These are phyloP conservation scores for Scelioninae gen. 2 DNA, from an alignment of 2,888 invertebrate genomes.

Conservation along the genomic window DNA sequence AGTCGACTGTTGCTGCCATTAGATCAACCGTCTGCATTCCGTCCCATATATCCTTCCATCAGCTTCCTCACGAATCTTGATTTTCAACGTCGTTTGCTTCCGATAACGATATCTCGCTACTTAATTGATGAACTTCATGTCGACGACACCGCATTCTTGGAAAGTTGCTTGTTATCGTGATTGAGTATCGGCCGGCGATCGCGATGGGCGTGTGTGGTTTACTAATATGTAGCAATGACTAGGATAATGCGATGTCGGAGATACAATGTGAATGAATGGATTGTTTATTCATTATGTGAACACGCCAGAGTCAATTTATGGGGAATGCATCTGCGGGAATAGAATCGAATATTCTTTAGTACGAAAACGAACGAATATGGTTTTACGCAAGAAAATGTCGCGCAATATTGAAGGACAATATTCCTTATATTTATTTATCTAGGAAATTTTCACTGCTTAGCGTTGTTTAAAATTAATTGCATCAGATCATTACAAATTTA, in stretches of 20 bases:
- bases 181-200: slow-evolving; percentile 45
- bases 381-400: neutral
- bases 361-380: slow-evolving; percentile 5
- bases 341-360: slow-evolving; percentile 12
- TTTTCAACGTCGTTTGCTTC: slow-evolving; percentile 39
- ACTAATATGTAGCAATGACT: slow-evolving; percentile 56
- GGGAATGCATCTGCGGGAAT: slow-evolving; percentile 21
- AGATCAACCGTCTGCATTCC: slow-evolving; percentile 7
- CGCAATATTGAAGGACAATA: too few relatives aligned
- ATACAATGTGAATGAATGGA: slow-evolving; percentile 44
- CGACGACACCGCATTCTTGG: slow-evolving; percentile 44
- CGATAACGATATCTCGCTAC: slow-evolving; percentile 46
- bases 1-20: neutral
- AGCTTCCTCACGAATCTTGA: slow-evolving; percentile 20
- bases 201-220: slow-evolving; percentile 53
- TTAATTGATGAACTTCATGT: slow-evolving; percentile 47
- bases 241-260: slow-evolving; percentile 46
- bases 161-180: slow-evolving; percentile 57
- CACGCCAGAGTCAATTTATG: slow-evolving; percentile 32
- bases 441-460: too few relatives aligned
- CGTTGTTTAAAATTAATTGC: too few relatives aligned
- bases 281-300: slow-evolving; percentile 51
- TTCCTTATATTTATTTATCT: too few relatives aligned
- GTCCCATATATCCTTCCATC: too few relatives aligned
- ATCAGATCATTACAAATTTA: too few relatives aligned